Conservation (phyloP, 35 echinoderm and acorn worm genomes). For the Apostichopus californicus region DNA sequence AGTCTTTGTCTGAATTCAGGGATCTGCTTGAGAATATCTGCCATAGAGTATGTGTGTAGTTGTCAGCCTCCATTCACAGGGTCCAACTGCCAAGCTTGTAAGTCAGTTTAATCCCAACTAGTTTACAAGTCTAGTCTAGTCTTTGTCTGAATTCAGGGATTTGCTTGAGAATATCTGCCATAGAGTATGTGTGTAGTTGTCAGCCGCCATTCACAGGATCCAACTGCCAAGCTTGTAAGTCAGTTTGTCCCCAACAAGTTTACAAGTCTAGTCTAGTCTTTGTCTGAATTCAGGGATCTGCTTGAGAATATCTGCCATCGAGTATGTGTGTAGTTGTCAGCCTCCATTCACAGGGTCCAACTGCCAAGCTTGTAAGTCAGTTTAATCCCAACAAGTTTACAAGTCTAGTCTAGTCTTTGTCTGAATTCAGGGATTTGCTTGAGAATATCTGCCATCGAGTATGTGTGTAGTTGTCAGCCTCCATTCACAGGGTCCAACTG, state of each 20-base stretch:
- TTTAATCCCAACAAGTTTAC: too few relatives aligned
- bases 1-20: slow-evolving; percentile 19
- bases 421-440: slow-evolving; percentile 2
- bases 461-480: not conserved
- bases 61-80: slow-evolving; percentile 28
- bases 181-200: slow-evolving; percentile 19
- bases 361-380: slow-evolving; percentile 34
- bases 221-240: slow-evolving; percentile 34
- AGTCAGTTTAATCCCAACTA: not conserved
- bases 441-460: not conserved
- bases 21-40: not conserved
- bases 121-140: too few relatives aligned
- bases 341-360: not conserved
- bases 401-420: not conserved
- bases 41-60: slow-evolving; percentile 6
- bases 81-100: slow-evolving; percentile 13
- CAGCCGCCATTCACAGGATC: not conserved
- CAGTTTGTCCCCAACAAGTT: too few relatives aligned
- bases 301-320: not conserved
- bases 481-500: slow-evolving; percentile 20
- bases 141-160: slow-evolving; percentile 18
- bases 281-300: slow-evolving; percentile 22
- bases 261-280: not conserved
- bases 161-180: not conserved
- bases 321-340: slow-evolving; percentile 15